Conservation (phyloP, 35 echinoderm and acorn worm species). For the Holothuria glaberrima region DNA sequence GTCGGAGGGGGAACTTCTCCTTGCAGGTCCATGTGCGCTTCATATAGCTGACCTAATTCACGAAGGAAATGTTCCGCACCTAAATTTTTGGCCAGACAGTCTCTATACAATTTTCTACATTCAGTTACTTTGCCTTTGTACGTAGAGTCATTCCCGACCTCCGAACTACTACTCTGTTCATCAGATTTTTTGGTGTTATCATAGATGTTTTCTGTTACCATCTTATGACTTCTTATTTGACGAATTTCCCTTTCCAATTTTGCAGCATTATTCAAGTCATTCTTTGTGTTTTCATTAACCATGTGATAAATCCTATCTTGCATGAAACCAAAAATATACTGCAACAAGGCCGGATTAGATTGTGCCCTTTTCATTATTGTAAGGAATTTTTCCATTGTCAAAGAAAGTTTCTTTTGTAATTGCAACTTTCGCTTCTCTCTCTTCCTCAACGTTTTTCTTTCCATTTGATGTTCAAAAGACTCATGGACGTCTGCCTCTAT, state of each 20-base stretch:
- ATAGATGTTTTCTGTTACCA: too few relatives aligned
- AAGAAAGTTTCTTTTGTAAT: neutral
- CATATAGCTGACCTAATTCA: constrained; percentile 1
- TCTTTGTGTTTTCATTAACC: neutral
- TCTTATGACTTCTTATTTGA: neutral
- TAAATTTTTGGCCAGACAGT: neutral
- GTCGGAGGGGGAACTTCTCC: too few relatives aligned
- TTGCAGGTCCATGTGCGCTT: neutral
- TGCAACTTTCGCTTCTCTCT: neutral
- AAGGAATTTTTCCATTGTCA: neutral
- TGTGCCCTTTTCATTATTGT: too few relatives aligned
- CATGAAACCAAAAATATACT: neutral
- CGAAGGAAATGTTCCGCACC: constrained; percentile 22
- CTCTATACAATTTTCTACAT: neutral
- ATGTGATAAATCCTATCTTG: neutral
- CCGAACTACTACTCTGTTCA: too few relatives aligned
- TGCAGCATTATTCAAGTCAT: neutral
- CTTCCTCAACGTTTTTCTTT: too few relatives aligned
- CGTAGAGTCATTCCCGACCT: neutral
- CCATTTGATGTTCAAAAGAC: neutral
- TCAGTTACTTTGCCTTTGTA: neutral
- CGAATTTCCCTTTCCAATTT: too few relatives aligned
- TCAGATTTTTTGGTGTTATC: too few relatives aligned
- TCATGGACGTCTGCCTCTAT: too few relatives aligned
- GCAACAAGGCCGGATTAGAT: too few relatives aligned